Evolutionary conservation across 92 coral and sea anemone species (phyloP).

Genomic region (Parazoanthus atlanticus): DNA sequence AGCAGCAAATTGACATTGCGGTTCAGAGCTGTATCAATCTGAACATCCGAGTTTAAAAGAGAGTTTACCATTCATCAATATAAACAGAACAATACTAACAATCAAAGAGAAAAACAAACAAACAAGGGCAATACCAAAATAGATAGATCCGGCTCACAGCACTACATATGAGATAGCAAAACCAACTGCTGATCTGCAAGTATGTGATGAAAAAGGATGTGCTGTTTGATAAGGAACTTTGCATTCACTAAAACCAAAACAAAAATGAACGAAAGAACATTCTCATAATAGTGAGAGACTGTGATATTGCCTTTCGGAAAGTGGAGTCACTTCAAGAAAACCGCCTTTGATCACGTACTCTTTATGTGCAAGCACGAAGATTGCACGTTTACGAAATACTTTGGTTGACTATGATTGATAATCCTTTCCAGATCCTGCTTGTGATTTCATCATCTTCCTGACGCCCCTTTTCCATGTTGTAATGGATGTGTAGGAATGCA

Average conservation of each 20-base stretch:
- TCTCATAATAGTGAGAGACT: not conserved
- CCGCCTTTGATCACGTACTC: not conserved
- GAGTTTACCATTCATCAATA: not conserved
- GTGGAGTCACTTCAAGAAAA: not conserved
- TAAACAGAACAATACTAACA: too few species aligned
- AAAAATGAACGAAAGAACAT: not conserved
- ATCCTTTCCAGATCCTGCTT: not conserved
- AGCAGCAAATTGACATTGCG: too few species aligned
- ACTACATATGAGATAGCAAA: too few species aligned
- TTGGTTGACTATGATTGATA: not conserved
- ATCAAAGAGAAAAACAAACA: not conserved
- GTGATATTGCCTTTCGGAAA: constrained; percentile 1
- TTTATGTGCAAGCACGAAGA: not conserved
- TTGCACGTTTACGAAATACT: not conserved
- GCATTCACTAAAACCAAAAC: not conserved
- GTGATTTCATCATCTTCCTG: not conserved
- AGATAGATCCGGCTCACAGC: not conserved
- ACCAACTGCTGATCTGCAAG: not conserved
- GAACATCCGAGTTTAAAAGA: not conserved
- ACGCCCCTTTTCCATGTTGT: not conserved
- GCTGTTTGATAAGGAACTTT: not conserved
- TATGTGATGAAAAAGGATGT: not conserved
- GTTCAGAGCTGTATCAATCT: not conserved
- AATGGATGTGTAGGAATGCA: not conserved
- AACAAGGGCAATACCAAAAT: not conserved